A percentile compares a stretch with the other conserved stretches of the same genome.
These are phyloP conservation scores for Steinernema carpocapsae DNA, from an alignment of 2,888 invertebrate genomes.

Conservation along the genomic window DNA sequence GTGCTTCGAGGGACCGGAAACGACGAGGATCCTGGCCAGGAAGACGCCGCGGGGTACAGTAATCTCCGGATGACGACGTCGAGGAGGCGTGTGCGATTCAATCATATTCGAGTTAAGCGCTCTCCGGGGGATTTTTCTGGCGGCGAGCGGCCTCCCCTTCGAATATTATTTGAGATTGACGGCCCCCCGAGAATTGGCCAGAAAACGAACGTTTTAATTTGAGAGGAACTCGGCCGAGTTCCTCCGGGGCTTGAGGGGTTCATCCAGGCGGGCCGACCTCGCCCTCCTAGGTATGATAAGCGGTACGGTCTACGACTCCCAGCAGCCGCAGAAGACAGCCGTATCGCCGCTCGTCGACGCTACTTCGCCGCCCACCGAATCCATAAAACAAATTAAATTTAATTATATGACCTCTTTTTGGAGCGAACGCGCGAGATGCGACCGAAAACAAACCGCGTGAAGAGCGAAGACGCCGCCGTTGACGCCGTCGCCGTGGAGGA, in stretches of 20 bases:
- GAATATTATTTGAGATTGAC: slow-evolving; percentile 34
- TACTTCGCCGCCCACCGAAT: slow-evolving; percentile 26
- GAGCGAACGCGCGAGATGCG: slow-evolving; percentile 21
- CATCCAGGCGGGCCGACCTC: too few species aligned
- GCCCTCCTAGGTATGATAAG: not conserved
- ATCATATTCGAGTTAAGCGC: slow-evolving; percentile 35
- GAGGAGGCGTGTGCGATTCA: slow-evolving; percentile 21
- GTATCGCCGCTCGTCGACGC: slow-evolving; percentile 20
- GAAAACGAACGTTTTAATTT: slow-evolving; percentile 33
- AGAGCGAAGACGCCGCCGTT: slow-evolving; percentile 11
- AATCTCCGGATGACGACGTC: slow-evolving; percentile 9
- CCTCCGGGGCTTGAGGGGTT: too few species aligned
- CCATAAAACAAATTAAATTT: slow-evolving; percentile 35
- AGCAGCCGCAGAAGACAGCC: slow-evolving; percentile 11
- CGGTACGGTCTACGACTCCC: slow-evolving; percentile 21
- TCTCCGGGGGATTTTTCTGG: slow-evolving; percentile 15
- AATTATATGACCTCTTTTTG: slow-evolving; percentile 35
- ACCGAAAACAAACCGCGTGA: slow-evolving; percentile 30
- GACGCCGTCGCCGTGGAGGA: not conserved
- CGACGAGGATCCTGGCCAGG: not conserved
- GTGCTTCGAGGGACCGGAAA: slow-evolving; percentile 1
- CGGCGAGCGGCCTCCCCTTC: slow-evolving; percentile 31
- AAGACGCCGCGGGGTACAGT: slow-evolving; percentile 1
- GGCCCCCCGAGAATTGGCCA: slow-evolving; percentile 4
- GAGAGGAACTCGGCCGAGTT: not conserved